Evolutionary conservation across 2,113 vertebrate genomes (phyloP).

Genomic region (Psittacula cyanocephala): DNA sequence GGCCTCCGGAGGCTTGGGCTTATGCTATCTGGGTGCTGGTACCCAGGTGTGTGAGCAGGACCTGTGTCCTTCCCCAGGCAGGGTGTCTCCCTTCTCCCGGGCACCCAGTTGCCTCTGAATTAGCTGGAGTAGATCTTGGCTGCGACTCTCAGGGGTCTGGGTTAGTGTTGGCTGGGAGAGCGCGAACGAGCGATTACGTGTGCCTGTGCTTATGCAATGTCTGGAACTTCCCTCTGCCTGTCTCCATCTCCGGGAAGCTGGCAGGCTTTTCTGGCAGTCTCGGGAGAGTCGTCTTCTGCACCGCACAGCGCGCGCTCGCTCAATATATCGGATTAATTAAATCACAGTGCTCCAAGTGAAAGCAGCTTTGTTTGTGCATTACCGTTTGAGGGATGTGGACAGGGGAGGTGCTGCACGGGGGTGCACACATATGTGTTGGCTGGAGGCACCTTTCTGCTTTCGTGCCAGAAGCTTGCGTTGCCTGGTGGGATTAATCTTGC

Average conservation of each 20-base stretch:
- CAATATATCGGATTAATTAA: neutral
- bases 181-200: neutral
- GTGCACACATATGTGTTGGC: neutral
- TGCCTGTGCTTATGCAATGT: conserved; percentile 35
- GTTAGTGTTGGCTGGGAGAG: neutral
- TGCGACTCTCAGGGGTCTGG: neutral
- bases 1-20: neutral
- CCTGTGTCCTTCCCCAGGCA: neutral
- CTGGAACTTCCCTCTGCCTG: neutral
- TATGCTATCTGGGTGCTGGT: accelerated
- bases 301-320: accelerated
- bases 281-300: neutral
- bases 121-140: neutral
- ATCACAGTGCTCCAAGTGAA: neutral
- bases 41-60: accelerated
- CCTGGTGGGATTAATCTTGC: neutral
- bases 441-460: neutral
- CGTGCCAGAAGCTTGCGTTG: neutral
- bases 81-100: neutral
- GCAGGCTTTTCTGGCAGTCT: neutral
- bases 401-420: neutral
- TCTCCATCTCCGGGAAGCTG: neutral
- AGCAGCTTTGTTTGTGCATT: neutral
- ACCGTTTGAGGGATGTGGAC: neutral
- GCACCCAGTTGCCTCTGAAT: neutral